Conservation (phyloP, 2,888 invertebrate species). For the Linnaemya vulpina region DNA sequence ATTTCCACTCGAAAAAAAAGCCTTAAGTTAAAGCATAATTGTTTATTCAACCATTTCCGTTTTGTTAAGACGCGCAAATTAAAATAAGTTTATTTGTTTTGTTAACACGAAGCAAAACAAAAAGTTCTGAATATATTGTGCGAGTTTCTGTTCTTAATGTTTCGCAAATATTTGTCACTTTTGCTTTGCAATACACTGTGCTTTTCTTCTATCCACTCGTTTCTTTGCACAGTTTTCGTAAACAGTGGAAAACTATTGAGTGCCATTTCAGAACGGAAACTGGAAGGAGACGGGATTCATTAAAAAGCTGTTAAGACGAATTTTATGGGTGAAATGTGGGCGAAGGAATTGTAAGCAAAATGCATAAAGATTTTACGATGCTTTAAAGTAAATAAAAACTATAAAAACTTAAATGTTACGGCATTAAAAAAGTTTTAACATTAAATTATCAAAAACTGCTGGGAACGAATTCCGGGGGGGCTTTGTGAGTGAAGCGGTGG, state of each 20-base stretch:
- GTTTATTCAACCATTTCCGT: neutral
- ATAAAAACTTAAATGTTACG: too few species aligned
- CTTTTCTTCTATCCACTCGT: neutral
- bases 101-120: neutral
- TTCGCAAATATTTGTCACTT: neutral
- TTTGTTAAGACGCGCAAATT: neutral
- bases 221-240: neutral
- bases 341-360: neutral
- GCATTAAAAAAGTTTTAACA: too few species aligned
- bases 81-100: neutral
- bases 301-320: neutral
- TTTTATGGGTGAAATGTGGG: too few species aligned
- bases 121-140: neutral
- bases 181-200: too few species aligned
- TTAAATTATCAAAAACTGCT: too few species aligned
- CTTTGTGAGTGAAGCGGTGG: too few species aligned
- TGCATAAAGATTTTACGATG: neutral
- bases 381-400: neutral
- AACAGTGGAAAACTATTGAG: neutral
- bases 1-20: neutral
- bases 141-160: neutral
- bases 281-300: neutral
- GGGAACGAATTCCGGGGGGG: too few species aligned
- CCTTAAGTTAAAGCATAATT: neutral
- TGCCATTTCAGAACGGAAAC: neutral